Conservation (phyloP, 2,888 invertebrate genomes). For the Clistopyga incitator region DNA sequence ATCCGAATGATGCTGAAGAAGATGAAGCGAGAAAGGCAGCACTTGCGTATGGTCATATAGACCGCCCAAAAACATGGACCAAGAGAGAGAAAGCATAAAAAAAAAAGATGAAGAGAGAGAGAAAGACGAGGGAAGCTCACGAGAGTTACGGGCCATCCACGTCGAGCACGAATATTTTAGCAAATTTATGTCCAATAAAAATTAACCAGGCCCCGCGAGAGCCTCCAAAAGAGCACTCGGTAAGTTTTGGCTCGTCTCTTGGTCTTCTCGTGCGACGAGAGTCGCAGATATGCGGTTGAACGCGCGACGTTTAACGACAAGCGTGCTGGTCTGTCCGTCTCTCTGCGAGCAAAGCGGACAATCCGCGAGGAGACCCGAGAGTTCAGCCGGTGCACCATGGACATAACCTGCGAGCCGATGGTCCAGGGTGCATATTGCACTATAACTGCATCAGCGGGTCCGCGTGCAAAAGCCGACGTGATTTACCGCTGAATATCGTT, state of each 20-base stretch:
- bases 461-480: constrained; percentile 74
- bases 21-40: constrained; percentile 55
- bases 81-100: constrained; percentile 24
- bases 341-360: not conserved
- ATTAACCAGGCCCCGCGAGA: constrained; percentile 82
- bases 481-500: constrained; percentile 82
- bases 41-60: constrained; percentile 34
- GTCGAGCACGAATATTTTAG: constrained; percentile 84
- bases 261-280: constrained; percentile 23
- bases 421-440: constrained; percentile 62
- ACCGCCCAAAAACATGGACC: constrained; percentile 35
- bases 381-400: constrained; percentile 60
- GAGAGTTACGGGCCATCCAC: constrained; percentile 82
- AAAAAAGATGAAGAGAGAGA: constrained; percentile 13
- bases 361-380: constrained; percentile 13
- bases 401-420: constrained; percentile 61
- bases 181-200: constrained; percentile 84
- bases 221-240: constrained; percentile 67
- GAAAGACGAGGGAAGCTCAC: constrained; percentile 61
- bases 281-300: constrained; percentile 62
- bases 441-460: constrained; percentile 41
- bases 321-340: constrained; percentile 59
- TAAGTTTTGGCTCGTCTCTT: constrained; percentile 38
- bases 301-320: constrained; percentile 77
- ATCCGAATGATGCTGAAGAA: constrained; percentile 19